Conservation (phyloP, 1,140 invertebrate genomes). For the Cydia amplana region DNA sequence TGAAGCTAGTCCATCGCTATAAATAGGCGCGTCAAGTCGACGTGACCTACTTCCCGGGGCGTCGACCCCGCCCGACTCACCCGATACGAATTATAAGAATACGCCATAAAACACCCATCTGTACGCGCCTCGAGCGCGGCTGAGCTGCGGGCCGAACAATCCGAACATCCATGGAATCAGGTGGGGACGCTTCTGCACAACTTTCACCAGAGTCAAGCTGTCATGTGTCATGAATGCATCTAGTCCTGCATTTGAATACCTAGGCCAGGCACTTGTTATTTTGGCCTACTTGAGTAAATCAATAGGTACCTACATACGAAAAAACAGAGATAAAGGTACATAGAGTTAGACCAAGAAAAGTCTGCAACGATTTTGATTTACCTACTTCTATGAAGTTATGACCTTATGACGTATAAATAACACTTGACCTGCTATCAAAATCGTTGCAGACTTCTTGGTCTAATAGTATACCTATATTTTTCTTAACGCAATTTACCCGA, state of each 20-base stretch:
- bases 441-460: too few relatives aligned
- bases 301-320: not conserved
- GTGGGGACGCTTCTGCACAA: not conserved
- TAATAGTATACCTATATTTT: too few relatives aligned
- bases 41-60: constrained; percentile 42
- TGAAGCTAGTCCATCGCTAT: constrained; percentile 37
- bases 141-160: too few relatives aligned
- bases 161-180: not conserved
- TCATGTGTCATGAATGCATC: not conserved
- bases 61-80: constrained; percentile 36
- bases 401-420: too few relatives aligned
- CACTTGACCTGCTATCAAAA: too few relatives aligned
- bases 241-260: constrained; percentile 6
- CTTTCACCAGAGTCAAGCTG: not conserved
- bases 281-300: not conserved
- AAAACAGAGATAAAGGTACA: not conserved
- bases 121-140: not conserved
- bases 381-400: too few relatives aligned
- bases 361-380: too few relatives aligned
- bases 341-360: too few relatives aligned
- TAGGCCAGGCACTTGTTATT: not conserved
- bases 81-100: constrained; percentile 29
- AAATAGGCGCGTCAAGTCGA: constrained; percentile 39
- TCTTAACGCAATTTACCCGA: not conserved
- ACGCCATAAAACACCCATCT: constrained; percentile 10